Percentiles rank a stretch among this genome's conserved stretches.
These are phyloP conservation scores for Drosophila sulfurigaster DNA, from an alignment of 1,140 invertebrate genomes.

Conservation along the genomic window DNA sequence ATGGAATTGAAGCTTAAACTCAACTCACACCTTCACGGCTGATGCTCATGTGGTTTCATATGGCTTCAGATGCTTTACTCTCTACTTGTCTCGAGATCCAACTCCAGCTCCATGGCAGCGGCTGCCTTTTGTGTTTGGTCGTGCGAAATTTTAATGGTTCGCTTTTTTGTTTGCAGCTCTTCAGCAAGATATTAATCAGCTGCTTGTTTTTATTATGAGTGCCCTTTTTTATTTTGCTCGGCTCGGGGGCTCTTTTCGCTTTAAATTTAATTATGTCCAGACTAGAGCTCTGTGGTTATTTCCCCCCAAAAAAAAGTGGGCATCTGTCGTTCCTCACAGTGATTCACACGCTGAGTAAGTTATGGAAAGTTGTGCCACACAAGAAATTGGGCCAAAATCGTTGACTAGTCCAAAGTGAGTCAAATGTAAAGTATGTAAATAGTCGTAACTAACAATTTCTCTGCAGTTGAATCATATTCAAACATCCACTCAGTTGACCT, in stretches of 20 bases:
- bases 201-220: conserved; percentile 74
- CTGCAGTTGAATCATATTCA: conserved; percentile 15
- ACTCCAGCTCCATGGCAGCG: conserved; percentile 33
- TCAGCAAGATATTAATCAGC: conserved; percentile 55
- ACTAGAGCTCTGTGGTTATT: conserved; percentile 7
- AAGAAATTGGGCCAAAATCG: background rate
- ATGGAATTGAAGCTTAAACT: conserved; percentile 78
- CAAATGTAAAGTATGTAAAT: conserved; percentile 4
- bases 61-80: conserved; percentile 26
- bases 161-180: conserved; percentile 55
- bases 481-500: background rate
- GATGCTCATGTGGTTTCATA: conserved; percentile 14
- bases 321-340: conserved; percentile 36
- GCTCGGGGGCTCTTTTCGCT: conserved; percentile 43
- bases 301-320: conserved; percentile 21
- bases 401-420: conserved; percentile 18
- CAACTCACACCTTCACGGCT: conserved; percentile 68
- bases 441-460: background rate
- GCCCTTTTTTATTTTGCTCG: conserved; percentile 33
- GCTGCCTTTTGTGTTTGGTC: conserved; percentile 66
- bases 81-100: conserved; percentile 8
- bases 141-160: conserved; percentile 81
- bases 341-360: conserved; percentile 33
- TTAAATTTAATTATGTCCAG: conserved; percentile 68
- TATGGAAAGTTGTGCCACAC: conserved; percentile 53